Conservation (phyloP, 2,113 vertebrate species). For the Bos taurus region ARS-UCD2.0 NC_037333.1:70189001-70189500, state of each 20-base stretch:
- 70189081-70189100: no score
- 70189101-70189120: no score
- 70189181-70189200: no score
- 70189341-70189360: background rate
- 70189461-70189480: background rate
- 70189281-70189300: accelerated
- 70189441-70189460: background rate
- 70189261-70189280: background rate
- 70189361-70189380: background rate
- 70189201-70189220: no score
- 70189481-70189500: background rate
- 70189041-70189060: no score
- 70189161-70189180: no score
- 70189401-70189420: background rate
- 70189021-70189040: no score
- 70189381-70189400: background rate
- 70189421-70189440: background rate
- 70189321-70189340: background rate
- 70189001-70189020: no score
- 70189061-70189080: no score
- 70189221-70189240: background rate
- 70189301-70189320: background rate
- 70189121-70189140: no score
- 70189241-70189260: background rate
- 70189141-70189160: no score